Evolutionary conservation across 2,113 vertebrate species (phyloP).

Genomic region (Phaethon lepturus): DNA sequence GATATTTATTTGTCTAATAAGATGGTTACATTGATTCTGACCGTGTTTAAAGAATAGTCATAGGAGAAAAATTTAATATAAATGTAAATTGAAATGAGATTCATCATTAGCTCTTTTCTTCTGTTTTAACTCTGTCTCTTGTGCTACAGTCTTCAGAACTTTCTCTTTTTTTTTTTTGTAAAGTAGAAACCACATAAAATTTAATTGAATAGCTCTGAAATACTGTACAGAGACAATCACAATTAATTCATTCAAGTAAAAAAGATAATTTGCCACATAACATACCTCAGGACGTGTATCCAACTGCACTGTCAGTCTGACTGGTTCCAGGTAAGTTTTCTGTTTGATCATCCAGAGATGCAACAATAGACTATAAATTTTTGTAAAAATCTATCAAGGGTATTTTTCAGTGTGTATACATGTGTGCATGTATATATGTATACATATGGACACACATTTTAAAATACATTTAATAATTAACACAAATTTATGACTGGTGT

Average conservation of each 20-base stretch:
- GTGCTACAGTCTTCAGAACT: not conserved
- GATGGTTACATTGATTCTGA: not conserved
- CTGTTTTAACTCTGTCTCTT: not conserved
- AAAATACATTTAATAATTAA: not conserved
- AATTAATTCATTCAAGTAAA: slow-evolving; percentile 1
- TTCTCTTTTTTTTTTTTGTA: not conserved
- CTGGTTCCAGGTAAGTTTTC: not conserved
- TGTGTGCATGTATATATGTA: no score
- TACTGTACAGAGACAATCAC: not conserved
- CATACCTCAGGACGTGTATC: not conserved
- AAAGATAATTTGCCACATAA: not conserved
- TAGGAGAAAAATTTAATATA: not conserved
- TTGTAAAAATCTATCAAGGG: not conserved
- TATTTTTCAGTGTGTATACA: not conserved
- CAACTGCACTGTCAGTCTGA: not conserved
- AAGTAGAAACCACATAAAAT: not conserved
- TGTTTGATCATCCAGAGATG: not conserved
- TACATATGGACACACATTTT: not conserved
- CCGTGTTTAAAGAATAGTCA: not conserved
- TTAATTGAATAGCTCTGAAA: not conserved
- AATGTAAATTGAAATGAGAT: not conserved
- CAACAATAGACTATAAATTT: not conserved
- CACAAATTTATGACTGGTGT: not conserved
- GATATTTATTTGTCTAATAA: not conserved
- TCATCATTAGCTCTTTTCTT: not conserved